These are phyloP conservation scores for Mya arenaria DNA, from an alignment of 1,140 invertebrate genomes.

Conservation along the genomic window DNA sequence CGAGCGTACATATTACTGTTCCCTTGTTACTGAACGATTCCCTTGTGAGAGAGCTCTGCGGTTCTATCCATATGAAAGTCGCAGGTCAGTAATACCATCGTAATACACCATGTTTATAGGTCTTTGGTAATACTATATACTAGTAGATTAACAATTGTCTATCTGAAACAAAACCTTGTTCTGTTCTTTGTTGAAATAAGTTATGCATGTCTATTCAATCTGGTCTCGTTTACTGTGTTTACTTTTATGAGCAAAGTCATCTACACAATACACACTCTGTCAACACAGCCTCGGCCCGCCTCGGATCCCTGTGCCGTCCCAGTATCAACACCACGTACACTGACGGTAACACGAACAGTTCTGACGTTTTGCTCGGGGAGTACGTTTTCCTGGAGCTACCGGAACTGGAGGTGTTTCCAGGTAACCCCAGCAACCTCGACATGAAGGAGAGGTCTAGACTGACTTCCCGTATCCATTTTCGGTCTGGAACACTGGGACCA, in stretches of 20 bases:
- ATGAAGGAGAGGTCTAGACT: neutral
- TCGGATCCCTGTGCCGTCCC: neutral
- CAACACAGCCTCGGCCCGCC: neutral
- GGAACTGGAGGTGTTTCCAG: neutral
- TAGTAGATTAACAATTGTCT: neutral
- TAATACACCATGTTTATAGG: too few relatives aligned
- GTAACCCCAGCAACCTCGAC: neutral
- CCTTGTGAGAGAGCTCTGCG: too few relatives aligned
- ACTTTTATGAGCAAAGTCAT: neutral
- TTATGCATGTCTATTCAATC: neutral
- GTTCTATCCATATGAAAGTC: too few relatives aligned
- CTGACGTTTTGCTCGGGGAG: neutral
- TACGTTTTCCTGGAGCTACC: constrained; percentile 12
- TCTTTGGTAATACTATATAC: neutral
- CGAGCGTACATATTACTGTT: too few relatives aligned
- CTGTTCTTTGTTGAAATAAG: neutral
- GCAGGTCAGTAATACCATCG: too few relatives aligned
- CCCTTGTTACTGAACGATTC: too few relatives aligned
- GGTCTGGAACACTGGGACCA: neutral
- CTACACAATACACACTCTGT: neutral
- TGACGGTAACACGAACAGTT: neutral
- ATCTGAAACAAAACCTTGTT: neutral
- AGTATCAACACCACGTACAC: neutral
- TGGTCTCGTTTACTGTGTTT: neutral
- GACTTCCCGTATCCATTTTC: neutral